Percentiles rank a stretch among this genome's conserved stretches.
These are phyloP conservation scores for Brachirus orientalis DNA, from an alignment of 2,113 vertebrate genomes.

Conservation along the genomic window DNA sequence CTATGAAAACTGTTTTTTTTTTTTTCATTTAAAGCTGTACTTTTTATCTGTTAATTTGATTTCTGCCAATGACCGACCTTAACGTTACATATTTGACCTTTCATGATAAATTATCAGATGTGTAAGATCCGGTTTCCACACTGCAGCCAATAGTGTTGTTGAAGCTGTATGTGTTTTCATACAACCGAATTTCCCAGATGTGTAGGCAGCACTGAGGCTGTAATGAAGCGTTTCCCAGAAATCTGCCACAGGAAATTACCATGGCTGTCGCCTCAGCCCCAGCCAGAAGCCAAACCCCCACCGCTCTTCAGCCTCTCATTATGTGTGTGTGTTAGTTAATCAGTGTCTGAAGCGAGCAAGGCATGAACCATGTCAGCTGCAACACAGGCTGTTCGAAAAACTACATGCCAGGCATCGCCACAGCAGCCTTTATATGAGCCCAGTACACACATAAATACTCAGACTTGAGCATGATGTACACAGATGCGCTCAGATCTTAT, in stretches of 20 bases:
- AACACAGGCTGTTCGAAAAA: slow-evolving; percentile 42
- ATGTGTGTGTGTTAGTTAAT: slow-evolving; percentile 44
- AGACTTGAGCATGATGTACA: background rate
- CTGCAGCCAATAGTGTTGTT: background rate
- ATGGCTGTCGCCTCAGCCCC: slow-evolving; percentile 66
- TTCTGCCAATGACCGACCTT: no score
- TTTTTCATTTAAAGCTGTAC: no score
- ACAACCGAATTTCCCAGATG: slow-evolving; percentile 19
- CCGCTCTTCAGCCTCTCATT: slow-evolving; percentile 35
- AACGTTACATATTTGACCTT: no score
- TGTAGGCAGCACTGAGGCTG: slow-evolving; percentile 37
- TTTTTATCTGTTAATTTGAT: no score
- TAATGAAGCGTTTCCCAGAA: slow-evolving; percentile 70
- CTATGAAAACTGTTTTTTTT: no score
- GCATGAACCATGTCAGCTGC: slow-evolving; percentile 50
- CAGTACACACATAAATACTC: no score
- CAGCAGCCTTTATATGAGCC: background rate
- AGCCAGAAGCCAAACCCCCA: slow-evolving; percentile 48
- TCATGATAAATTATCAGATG: no score
- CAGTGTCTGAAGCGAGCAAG: slow-evolving; percentile 60
- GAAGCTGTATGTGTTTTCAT: background rate
- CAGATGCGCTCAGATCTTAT: no score
- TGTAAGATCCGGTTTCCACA: slow-evolving; percentile 4
- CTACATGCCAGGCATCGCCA: slow-evolving; percentile 23
- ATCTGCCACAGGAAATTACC: slow-evolving; percentile 77